Conservation (phyloP, 2,888 invertebrate species). For the Drosophila seclusa region DNA sequence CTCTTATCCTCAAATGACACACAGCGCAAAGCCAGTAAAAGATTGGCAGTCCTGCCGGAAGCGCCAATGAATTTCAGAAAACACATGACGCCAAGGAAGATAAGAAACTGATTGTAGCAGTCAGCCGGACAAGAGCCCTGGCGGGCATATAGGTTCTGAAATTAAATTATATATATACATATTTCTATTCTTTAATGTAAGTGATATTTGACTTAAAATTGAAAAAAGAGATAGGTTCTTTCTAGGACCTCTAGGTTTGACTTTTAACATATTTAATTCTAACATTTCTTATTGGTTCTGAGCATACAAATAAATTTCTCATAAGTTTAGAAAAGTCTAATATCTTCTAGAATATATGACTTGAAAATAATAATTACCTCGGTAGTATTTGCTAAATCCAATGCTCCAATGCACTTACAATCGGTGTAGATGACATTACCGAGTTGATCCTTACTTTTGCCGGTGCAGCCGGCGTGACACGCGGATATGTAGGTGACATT, state of each 20-base stretch:
- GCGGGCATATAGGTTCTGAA: slow-evolving; percentile 51
- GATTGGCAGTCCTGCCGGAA: slow-evolving; percentile 87
- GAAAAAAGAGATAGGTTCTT: background rate
- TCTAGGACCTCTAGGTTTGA: background rate
- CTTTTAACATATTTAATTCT: background rate
- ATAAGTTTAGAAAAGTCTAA: background rate
- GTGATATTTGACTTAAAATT: background rate
- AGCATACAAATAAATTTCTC: background rate
- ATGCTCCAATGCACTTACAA: slow-evolving; percentile 55
- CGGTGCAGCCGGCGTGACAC: slow-evolving; percentile 90
- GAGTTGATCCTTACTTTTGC: slow-evolving; percentile 40
- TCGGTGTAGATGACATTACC: slow-evolving; percentile 52
- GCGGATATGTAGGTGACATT: slow-evolving; percentile 90
- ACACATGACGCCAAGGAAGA: slow-evolving; percentile 86
- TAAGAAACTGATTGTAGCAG: slow-evolving; percentile 86
- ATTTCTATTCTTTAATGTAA: background rate
- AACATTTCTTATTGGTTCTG: background rate
- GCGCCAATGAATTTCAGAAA: slow-evolving; percentile 86
- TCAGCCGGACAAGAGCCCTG: slow-evolving; percentile 86
- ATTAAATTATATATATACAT: background rate
- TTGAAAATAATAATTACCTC: slow-evolving; percentile 27
- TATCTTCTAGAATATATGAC: background rate
- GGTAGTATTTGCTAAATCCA: background rate
- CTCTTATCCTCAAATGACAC: slow-evolving; percentile 89
- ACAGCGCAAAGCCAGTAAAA: slow-evolving; percentile 87